Evolutionary conservation across 2,797 vertebrate species (phyloP).

Genomic region (Acipenser transmontanus): DNA sequence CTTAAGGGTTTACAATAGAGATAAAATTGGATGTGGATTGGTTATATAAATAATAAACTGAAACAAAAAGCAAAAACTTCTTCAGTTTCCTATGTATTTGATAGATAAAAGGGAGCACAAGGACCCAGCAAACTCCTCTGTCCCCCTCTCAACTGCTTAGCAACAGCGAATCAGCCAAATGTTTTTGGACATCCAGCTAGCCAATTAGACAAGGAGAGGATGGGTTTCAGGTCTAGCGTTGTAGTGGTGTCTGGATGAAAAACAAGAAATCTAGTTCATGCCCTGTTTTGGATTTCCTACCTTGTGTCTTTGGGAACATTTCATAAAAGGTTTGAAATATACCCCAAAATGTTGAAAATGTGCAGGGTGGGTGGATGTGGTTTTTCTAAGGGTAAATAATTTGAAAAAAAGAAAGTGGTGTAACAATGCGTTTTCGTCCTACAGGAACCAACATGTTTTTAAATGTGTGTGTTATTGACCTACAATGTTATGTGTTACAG

Average conservation of each 20-base stretch:
- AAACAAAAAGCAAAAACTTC: too few species aligned
- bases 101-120: slow-evolving; percentile 10
- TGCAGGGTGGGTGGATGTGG: neutral
- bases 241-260: slow-evolving; percentile 46
- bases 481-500: neutral
- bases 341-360: neutral
- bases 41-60: too few species aligned
- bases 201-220: slow-evolving; percentile 51
- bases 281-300: neutral
- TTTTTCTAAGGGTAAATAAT: too few species aligned
- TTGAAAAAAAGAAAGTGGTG: too few species aligned
- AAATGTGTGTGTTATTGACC: slow-evolving; percentile 1
- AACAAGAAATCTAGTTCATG: slow-evolving; percentile 38
- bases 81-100: too few species aligned
- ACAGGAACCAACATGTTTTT: neutral
- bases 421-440: too few species aligned
- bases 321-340: neutral
- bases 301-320: neutral
- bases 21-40: too few species aligned
- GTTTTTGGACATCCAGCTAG: slow-evolving; percentile 57
- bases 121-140: slow-evolving; percentile 37
- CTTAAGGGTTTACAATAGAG: too few species aligned
- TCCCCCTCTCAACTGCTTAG: slow-evolving; percentile 69
- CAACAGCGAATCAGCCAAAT: slow-evolving; percentile 74
- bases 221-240: slow-evolving; percentile 37